Evolutionary conservation across 2,888 invertebrate species (phyloP).

Genomic region (Steinernema carpocapsae): DNA sequence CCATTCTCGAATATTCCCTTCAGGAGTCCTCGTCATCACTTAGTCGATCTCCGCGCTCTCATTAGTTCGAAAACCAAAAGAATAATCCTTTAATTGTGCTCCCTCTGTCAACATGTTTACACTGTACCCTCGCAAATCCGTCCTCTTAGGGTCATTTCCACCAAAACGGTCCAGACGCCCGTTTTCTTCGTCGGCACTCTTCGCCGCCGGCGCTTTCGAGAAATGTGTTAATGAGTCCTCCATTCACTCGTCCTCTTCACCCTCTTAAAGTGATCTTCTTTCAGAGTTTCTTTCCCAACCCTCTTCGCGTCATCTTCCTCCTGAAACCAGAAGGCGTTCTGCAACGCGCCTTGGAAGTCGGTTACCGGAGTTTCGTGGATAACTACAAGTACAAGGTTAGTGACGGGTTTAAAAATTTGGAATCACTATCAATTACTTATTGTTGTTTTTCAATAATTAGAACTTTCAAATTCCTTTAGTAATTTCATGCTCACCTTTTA

Average conservation of each 20-base stretch:
- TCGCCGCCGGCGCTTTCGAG: background rate
- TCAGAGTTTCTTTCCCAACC: constrained; percentile 64
- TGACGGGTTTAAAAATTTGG: background rate
- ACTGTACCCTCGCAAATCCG: background rate
- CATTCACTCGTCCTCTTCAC: no score
- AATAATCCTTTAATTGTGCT: constrained; percentile 1
- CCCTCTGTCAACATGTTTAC: background rate
- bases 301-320: constrained; percentile 58
- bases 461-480: no score
- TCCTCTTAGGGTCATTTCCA: background rate
- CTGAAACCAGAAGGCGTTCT: constrained; percentile 86
- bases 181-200: no score
- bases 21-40: background rate
- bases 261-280: no score
- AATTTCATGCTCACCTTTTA: no score
- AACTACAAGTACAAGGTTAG: constrained; percentile 62
- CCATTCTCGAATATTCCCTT: constrained; percentile 3
- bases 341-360: constrained; percentile 93
- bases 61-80: background rate
- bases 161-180: constrained; percentile 1
- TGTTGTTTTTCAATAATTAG: no score
- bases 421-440: no score
- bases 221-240: constrained; percentile 30
- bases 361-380: constrained; percentile 71
- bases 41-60: background rate